Conservation (phyloP, 2,113 vertebrate species). For the Semnornis frantzii region DNA sequence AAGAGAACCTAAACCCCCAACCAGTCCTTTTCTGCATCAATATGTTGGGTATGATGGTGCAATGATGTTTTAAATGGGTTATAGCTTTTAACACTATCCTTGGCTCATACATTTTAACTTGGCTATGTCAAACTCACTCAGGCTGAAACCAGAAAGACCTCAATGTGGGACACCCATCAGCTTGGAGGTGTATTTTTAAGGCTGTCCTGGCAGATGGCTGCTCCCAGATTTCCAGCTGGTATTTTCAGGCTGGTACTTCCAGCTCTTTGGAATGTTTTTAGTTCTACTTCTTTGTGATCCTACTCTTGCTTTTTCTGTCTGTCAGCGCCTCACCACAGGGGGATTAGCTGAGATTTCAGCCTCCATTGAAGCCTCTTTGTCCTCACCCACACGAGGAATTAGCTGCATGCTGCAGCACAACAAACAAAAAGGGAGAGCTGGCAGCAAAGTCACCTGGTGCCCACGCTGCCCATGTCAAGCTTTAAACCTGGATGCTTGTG, state of each 20-base stretch:
- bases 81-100: neutral
- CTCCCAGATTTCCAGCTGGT: neutral
- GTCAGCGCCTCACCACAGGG: neutral
- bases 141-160: neutral
- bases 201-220: neutral
- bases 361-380: neutral
- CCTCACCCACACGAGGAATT: neutral
- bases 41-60: neutral
- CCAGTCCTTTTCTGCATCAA: neutral
- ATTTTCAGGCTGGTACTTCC: neutral
- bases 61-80: neutral
- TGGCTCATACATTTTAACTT: neutral
- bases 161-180: neutral
- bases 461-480: neutral
- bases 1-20: neutral
- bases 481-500: neutral
- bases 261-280: neutral
- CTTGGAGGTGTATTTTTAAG: neutral
- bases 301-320: neutral
- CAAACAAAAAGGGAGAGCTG: constrained; percentile 12
- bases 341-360: neutral
- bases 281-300: neutral
- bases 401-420: neutral
- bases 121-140: neutral
- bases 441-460: neutral